A percentile compares a stretch with the other conserved stretches of the same genome.
Evolutionary conservation across 35 echinoderm and acorn worm species (phyloP).

Genomic region (Hemicentrotus pulcherrimus): DNA sequence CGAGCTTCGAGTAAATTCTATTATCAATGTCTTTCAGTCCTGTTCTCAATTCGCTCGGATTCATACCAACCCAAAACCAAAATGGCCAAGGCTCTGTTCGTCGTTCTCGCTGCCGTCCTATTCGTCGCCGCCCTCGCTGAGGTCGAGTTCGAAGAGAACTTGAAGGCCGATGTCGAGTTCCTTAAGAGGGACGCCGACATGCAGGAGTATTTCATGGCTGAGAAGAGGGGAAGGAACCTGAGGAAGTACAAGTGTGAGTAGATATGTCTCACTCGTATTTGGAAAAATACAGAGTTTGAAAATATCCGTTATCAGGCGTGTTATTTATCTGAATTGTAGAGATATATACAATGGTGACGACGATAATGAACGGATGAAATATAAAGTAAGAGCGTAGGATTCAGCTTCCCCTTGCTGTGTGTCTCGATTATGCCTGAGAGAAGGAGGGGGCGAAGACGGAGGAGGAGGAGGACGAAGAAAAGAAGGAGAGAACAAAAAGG

Average conservation of each 20-base stretch:
- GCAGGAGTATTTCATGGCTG: slow-evolving; percentile 14
- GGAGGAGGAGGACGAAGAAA: too few relatives aligned
- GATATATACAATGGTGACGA: not conserved
- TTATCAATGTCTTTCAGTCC: too few relatives aligned
- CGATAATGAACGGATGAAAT: too few relatives aligned
- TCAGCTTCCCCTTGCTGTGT: too few relatives aligned
- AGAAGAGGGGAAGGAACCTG: slow-evolving; percentile 27
- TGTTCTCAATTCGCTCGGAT: not conserved
- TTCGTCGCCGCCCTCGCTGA: slow-evolving; percentile 15
- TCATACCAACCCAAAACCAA: not conserved
- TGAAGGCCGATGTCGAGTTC: not conserved
- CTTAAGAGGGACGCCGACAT: not conserved
- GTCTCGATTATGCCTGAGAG: too few relatives aligned
- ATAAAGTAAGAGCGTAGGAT: too few relatives aligned
- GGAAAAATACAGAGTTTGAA: not conserved
- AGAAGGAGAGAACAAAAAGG: too few relatives aligned
- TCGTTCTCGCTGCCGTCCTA: slow-evolving; percentile 15
- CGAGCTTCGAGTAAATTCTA: too few relatives aligned
- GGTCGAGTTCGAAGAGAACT: not conserved
- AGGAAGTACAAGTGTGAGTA: slow-evolving; percentile 36
- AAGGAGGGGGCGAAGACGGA: too few relatives aligned
- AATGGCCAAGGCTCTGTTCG: slow-evolving; percentile 33
- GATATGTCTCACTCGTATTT: not conserved
- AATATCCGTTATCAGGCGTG: not conserved
- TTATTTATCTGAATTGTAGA: not conserved